Conservation (phyloP, 2,113 vertebrate genomes). For the Corythoichthys haematopterus region DNA sequence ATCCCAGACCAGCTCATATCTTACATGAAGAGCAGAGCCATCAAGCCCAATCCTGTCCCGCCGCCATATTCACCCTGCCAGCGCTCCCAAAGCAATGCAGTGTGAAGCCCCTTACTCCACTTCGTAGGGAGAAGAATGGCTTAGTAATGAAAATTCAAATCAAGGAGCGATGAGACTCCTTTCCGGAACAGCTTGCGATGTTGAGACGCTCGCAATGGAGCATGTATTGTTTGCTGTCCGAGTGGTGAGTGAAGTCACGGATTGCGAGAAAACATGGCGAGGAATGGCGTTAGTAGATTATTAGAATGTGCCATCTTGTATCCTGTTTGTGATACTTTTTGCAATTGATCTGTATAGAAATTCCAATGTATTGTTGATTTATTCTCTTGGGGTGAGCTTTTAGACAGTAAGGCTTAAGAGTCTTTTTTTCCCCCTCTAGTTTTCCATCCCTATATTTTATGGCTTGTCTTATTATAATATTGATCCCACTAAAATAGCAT, state of each 20-base stretch:
- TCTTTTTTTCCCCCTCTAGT: constrained; percentile 49
- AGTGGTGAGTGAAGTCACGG: constrained; percentile 61
- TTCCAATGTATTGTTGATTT: constrained; percentile 46
- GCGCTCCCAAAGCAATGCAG: constrained; percentile 57
- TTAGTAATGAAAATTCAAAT: constrained; percentile 3
- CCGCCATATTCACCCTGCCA: constrained; percentile 56
- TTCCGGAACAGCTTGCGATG: not conserved
- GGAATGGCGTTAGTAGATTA: constrained; percentile 54
- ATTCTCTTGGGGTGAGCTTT: constrained; percentile 40
- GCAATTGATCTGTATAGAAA: constrained; percentile 57
- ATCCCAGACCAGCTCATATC: constrained; percentile 89
- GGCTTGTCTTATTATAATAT: constrained; percentile 27
- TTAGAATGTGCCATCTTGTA: constrained; percentile 63
- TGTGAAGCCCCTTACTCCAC: constrained; percentile 46
- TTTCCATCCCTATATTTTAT: constrained; percentile 66
- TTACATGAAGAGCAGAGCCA: constrained; percentile 84
- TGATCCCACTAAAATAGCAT: constrained; percentile 16
- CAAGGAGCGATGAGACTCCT: constrained; percentile 37
- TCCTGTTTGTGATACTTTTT: constrained; percentile 64
- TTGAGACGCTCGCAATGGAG: constrained; percentile 11
- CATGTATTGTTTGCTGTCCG: constrained; percentile 58
- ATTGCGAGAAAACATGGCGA: constrained; percentile 47
- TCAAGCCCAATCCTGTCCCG: constrained; percentile 70
- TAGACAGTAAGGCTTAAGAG: constrained; percentile 25
- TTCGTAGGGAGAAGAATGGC: not conserved